Evolutionary conservation across 2,888 invertebrate species (phyloP), one percentile per base, ranked within the genome.

Genomic region (Cephalotes varians): DNA sequence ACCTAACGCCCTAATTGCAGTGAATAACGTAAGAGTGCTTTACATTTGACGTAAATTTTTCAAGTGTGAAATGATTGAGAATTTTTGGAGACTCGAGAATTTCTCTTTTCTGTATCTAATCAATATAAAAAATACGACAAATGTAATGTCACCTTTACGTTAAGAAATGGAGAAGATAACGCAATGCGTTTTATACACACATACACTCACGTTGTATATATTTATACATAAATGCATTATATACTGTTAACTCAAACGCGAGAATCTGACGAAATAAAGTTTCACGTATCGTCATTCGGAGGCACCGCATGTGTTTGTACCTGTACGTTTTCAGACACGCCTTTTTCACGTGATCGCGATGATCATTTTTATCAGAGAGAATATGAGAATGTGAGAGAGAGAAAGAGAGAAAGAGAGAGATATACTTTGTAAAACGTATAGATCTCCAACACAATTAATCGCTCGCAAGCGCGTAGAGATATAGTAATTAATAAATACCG

Each of bases 211-310:
- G 86, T 60, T 89, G 88, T 91, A 91, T 90, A 91, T 91, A 90
- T 90, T 89, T 90, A 89, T 91, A 91, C 87, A 91, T 88, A 87
- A 86, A 86, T 88, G 87, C 88, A 90, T 88, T 44, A 89, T 84
- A 82, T 88, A 88, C 72, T 72, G 64, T 85, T 85, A 85, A 85
- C 74, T 67, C 76, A 88, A 82, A 40, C 72, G 80, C 85, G 82
- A 85, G 82, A 88, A 87, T 87, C 82, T 88, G 86, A 88, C 67
- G 84, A 90, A 90, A 91, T 90, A 91, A 90, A 91, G 84, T 90
- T 21, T 89, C 90, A 87, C 87, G 90, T 90, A 90, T 91, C 84
- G 86, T 88, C 87, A 90, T 88, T 91, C 88, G 83, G 88, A 51
- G 51, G 86, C 77, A 82, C 44, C 85, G 82, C 84, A 80, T 79